Evolutionary conservation across 2,797 vertebrate genomes (phyloP).

Genomic region (Darevskia nairensis): DNA sequence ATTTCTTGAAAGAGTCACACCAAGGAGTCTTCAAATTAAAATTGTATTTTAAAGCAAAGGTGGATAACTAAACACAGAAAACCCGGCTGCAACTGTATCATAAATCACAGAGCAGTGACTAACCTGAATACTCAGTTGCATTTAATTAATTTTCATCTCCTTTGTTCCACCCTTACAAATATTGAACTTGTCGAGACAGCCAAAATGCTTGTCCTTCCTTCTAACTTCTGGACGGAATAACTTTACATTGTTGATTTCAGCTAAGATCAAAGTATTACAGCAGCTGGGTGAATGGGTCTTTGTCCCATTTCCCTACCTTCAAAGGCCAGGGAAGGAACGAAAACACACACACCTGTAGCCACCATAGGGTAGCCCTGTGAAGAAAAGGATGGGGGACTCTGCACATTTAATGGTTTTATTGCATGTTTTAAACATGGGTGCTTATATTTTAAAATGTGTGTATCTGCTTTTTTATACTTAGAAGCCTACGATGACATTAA

Average conservation of each 20-base stretch:
- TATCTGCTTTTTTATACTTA: too few relatives aligned
- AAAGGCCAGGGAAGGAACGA: too few relatives aligned
- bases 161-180: not conserved
- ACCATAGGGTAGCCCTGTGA: not conserved
- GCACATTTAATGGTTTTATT: not conserved
- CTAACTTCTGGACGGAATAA: not conserved
- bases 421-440: too few relatives aligned
- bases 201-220: not conserved
- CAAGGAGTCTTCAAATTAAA: slow-evolving; percentile 21
- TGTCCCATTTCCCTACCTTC: too few relatives aligned
- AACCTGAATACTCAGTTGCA: not conserved
- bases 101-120: not conserved
- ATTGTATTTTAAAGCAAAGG: not conserved
- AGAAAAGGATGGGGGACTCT: not conserved
- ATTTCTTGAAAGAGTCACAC: slow-evolving; percentile 4
- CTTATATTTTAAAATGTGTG: too few relatives aligned
- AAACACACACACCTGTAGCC: not conserved
- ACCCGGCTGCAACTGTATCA: not conserved
- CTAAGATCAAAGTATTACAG: not conserved
- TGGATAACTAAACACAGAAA: not conserved
- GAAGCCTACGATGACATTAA: too few relatives aligned
- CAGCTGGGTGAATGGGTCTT: not conserved
- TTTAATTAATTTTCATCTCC: not conserved
- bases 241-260: not conserved
- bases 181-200: not conserved